Evolutionary conservation across 2,797 vertebrate species (phyloP), one percentile per base, ranked within the genome.

Genomic region (Etheostoma perlongum): DNA sequence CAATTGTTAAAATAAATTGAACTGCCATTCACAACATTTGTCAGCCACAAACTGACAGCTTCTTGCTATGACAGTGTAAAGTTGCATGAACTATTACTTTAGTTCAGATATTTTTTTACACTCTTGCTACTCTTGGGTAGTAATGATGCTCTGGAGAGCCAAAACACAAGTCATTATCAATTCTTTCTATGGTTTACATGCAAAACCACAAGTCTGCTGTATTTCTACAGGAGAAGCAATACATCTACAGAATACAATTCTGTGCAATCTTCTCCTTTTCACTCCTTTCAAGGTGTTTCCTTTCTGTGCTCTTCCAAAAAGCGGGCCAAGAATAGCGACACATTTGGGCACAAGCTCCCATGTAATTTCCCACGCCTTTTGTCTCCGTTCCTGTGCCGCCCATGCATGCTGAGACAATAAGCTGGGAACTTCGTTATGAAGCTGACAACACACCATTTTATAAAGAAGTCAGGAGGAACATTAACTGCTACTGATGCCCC

Each of bases 331-430:
- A 94, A 95, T 91, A 95, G 90, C 79, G 55, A 75, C 72, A 81
- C 78, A 84, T 90, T 91, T 78, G 75, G 83, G 87, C 86, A 85
- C 80, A 67, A 81, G 85, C 90, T 88, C 83, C 85, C 80, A 82
- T 92, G 87, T 91, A 85, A 94, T 94, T 92, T 92, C 89, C 82
- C 81, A 91, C 86, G 80, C 72, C 90, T 92, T 91, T 94, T 94
- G 89, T 94, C 88, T 90, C 68, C 19, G 71, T 86, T 91, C 87
- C 84, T 88, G 74, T 67, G 83, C 88, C 86, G 64, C 93, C 91
- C 91, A 92, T 92, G 76, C 82, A 85, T 4, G 65, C 85, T 77
- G 86, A 90, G 89, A 93, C 91, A 93, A 94, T 86, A 88, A 92
- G 78, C 86, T 55, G 44, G 68, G 79, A 85, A 91, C 83, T 87